phyloP scores from a whole-genome alignment of 2,113 vertebrate genomes.

The Peromyscus californicus region DNA sequence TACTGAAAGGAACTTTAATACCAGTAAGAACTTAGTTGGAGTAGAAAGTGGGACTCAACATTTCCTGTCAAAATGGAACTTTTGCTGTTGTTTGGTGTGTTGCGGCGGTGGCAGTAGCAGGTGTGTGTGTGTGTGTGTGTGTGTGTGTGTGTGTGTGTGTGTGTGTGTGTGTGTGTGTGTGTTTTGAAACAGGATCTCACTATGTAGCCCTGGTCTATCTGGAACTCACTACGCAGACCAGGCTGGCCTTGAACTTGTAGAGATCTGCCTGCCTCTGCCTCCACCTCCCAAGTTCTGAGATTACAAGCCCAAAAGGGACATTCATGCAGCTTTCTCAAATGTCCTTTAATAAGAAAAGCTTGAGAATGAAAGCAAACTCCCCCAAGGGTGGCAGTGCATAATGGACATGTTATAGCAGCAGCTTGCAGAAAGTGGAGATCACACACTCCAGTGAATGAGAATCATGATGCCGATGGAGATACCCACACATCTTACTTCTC shows the following conservation, averaged over 20 bases:
- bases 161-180: neutral
- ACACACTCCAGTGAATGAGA: neutral
- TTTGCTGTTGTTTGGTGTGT: neutral
- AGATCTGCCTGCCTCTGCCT: neutral
- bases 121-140: neutral
- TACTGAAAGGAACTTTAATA: neutral
- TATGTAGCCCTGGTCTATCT: neutral
- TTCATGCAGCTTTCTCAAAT: neutral
- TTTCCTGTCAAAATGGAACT: conserved; percentile 8
- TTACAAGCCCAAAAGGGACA: neutral
- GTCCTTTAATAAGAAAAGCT: neutral
- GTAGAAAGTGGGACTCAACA: conserved; percentile 1
- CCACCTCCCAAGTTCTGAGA: neutral
- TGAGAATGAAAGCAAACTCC: neutral
- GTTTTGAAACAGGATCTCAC: neutral
- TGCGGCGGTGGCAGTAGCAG: too few relatives aligned
- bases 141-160: neutral
- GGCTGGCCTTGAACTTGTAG: neutral
- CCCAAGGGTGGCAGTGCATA: neutral
- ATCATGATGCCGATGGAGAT: neutral
- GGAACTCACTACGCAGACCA: neutral
- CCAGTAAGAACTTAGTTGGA: neutral
- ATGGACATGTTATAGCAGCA: neutral
- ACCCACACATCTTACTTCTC: neutral
- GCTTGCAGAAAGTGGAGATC: conserved; percentile 37